These are phyloP conservation scores for Drosophila kepulauana DNA, from an alignment of 1,140 invertebrate genomes.

Conservation along the genomic window DNA sequence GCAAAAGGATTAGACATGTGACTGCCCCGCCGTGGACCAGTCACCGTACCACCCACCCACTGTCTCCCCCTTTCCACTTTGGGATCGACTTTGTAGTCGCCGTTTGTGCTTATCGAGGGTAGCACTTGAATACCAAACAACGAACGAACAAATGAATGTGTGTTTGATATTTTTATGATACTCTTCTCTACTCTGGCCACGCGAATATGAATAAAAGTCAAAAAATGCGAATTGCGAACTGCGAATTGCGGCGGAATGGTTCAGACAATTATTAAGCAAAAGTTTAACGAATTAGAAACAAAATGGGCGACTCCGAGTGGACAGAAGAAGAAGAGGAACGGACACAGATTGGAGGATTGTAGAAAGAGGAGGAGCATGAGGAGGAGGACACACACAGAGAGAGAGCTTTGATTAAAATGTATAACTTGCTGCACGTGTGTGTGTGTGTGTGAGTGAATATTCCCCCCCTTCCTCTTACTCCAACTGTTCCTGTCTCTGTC, in stretches of 20 bases:
- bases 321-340: neutral
- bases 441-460: neutral
- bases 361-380: no score
- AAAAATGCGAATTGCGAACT: slow-evolving; percentile 29
- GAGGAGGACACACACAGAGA: neutral
- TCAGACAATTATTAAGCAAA: slow-evolving; percentile 82
- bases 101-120: slow-evolving; percentile 67
- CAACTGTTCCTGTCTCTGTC: neutral
- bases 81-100: slow-evolving; percentile 56
- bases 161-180: slow-evolving; percentile 49
- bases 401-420: slow-evolving; percentile 60
- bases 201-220: slow-evolving; percentile 74
- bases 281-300: slow-evolving; percentile 82
- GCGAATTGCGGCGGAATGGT: slow-evolving; percentile 24
- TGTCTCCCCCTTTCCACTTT: slow-evolving; percentile 8
- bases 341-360: slow-evolving; percentile 14
- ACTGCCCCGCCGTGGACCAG: slow-evolving; percentile 57
- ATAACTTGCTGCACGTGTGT: slow-evolving; percentile 33
- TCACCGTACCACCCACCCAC: neutral
- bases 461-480: neutral
- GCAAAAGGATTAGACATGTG: slow-evolving; percentile 83
- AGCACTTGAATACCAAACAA: slow-evolving; percentile 29
- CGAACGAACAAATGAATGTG: slow-evolving; percentile 31
- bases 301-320: slow-evolving; percentile 46
- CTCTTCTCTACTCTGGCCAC: slow-evolving; percentile 16